Conservation (phyloP, 2,888 invertebrate species). For the Aspidapion aeneum region DNA sequence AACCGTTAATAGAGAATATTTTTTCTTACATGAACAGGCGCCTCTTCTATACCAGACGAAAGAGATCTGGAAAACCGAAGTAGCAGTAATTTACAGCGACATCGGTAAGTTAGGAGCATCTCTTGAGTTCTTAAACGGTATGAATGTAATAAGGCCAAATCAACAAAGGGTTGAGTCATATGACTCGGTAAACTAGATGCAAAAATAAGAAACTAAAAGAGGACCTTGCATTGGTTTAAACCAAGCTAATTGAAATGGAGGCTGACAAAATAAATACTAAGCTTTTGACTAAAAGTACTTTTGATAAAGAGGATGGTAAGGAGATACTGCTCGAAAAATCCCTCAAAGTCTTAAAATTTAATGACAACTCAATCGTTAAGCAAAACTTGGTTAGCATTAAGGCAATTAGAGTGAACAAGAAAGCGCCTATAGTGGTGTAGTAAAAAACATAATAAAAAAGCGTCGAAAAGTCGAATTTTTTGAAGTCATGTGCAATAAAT, state of each 20-base stretch:
- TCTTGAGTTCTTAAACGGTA: not conserved
- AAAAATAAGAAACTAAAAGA: no score
- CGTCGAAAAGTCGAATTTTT: not conserved
- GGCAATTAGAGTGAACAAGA: not conserved
- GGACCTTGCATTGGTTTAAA: no score
- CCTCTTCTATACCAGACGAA: no score
- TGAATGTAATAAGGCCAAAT: not conserved
- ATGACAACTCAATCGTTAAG: not conserved
- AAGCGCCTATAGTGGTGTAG: not conserved
- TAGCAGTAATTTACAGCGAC: not conserved
- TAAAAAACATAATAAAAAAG: not conserved
- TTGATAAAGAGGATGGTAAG: not conserved
- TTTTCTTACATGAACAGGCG: no score
- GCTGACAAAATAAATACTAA: not conserved
- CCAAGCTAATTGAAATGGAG: not conserved
- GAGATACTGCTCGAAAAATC: not conserved
- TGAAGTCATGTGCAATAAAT: conserved; percentile 4
- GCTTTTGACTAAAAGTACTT: not conserved
- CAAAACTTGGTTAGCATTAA: not conserved
- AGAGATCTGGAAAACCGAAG: no score
- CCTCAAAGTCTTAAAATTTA: not conserved
- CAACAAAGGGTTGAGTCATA: no score
- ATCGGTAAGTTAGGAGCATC: not conserved
- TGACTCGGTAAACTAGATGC: no score
- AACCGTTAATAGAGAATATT: no score